phyloP scores from a whole-genome alignment of 2,113 vertebrate species.

The Melospiza georgiana region DNA sequence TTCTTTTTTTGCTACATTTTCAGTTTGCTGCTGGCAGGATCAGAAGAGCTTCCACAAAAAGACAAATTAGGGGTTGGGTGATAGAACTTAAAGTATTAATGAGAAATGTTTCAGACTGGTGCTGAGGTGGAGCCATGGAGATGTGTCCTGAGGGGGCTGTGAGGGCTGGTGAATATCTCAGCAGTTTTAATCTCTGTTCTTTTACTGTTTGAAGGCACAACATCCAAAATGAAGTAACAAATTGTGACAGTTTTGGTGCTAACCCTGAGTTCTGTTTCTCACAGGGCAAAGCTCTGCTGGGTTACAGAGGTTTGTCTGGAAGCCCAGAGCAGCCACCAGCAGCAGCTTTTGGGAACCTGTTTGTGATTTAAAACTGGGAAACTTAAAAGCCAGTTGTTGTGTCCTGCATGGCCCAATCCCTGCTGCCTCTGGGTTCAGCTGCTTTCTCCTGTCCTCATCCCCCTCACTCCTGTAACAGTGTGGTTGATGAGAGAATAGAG shows the following conservation, averaged over 20 bases:
- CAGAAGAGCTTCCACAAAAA: background rate
- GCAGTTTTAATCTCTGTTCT: background rate
- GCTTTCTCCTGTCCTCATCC: background rate
- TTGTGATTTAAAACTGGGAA: background rate
- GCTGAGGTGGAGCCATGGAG: background rate
- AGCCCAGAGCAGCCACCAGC: background rate
- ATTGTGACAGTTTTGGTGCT: background rate
- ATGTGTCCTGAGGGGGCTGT: background rate
- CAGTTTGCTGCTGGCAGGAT: background rate
- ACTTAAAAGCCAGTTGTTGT: background rate
- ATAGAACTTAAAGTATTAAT: background rate
- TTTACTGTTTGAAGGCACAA: background rate
- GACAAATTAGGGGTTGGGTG: background rate
- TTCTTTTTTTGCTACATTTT: background rate
- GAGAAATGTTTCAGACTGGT: background rate
- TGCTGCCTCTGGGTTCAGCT: background rate
- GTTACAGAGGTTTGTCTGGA: background rate
- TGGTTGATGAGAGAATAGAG: background rate
- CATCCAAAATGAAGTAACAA: background rate
- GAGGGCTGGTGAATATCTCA: background rate
- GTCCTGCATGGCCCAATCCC: background rate
- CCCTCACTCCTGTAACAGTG: accelerated
- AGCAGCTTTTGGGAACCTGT: background rate
- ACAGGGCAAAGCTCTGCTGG: constrained; percentile 2
- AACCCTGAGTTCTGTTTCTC: constrained; percentile 10